Evolutionary conservation across 1,140 invertebrate species (phyloP).

Genomic region (Brachionus rotundiformis): DNA sequence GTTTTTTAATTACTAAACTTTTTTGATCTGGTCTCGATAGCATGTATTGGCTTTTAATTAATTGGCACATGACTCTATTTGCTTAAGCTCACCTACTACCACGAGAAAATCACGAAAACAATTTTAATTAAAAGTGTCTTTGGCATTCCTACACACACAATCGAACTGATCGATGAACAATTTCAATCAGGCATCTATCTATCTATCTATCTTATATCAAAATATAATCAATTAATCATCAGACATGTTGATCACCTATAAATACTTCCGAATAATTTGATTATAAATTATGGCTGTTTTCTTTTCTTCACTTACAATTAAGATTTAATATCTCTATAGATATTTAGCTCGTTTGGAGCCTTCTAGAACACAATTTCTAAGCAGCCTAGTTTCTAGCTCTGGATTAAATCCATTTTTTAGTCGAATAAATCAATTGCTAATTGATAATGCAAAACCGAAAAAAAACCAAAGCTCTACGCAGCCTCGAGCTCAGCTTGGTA

Average conservation of each 20-base stretch:
- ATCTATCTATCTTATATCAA: not conserved
- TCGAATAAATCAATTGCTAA: constrained; percentile 18
- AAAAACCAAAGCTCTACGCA: too few relatives aligned
- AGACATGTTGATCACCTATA: not conserved
- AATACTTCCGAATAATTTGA: not conserved
- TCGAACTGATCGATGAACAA: not conserved
- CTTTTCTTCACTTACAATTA: not conserved
- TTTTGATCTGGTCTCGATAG: constrained; percentile 13
- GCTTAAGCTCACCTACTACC: not conserved
- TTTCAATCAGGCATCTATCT: not conserved
- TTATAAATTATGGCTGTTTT: not conserved
- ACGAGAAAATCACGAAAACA: not conserved
- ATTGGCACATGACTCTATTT: constrained; percentile 1
- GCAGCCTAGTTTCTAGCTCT: not conserved
- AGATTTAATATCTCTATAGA: too few relatives aligned
- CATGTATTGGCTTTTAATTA: constrained; percentile 23
- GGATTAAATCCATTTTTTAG: not conserved
- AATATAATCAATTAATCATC: not conserved
- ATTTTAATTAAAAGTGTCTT: constrained; percentile 32
- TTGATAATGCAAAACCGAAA: too few relatives aligned
- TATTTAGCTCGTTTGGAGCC: not conserved
- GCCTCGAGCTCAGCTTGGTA: too few relatives aligned
- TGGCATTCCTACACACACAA: not conserved
- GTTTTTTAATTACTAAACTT: constrained; percentile 8
- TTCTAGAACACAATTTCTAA: not conserved